These are phyloP conservation scores for Corella eumyota DNA, from an alignment of 23 tunicate genomes.

Conservation along the genomic window DNA sequence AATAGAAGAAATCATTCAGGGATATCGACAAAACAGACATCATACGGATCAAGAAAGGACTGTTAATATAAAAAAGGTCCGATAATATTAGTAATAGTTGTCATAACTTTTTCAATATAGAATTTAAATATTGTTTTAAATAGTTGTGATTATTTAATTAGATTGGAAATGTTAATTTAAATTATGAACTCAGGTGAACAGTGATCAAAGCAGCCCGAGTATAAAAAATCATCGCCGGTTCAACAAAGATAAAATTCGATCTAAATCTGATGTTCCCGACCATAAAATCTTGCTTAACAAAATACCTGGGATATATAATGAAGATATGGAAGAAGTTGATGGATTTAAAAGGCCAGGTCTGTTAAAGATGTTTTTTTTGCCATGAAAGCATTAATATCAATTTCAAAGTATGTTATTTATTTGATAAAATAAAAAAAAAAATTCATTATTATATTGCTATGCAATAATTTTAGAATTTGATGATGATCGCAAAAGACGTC, in stretches of 20 bases:
- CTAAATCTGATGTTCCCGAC: slow-evolving; percentile 55
- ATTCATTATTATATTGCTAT: neutral
- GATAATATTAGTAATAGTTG: too few species aligned
- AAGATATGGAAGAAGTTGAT: neutral
- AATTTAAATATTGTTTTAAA: too few species aligned
- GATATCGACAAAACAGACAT: neutral
- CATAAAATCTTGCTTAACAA: slow-evolving; percentile 8
- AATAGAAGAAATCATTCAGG: neutral
- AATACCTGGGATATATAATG: neutral
- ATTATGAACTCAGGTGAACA: slow-evolving; percentile 20
- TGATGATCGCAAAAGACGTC: slow-evolving; percentile 32
- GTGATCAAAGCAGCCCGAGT: slow-evolving; percentile 20
- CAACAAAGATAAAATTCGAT: slow-evolving; percentile 11
- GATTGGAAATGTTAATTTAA: slow-evolving; percentile 3
- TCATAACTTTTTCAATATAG: too few species aligned
- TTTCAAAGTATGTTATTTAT: neutral
- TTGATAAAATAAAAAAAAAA: neutral
- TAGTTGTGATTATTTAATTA: neutral
- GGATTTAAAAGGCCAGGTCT: neutral
- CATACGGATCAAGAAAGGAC: neutral
- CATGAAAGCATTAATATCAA: neutral
- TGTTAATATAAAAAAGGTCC: neutral
- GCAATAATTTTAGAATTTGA: slow-evolving; percentile 7
- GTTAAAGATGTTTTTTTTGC: neutral
- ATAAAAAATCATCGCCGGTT: slow-evolving; percentile 12